phyloP scores from a whole-genome alignment of 2,888 invertebrate species.

The Bruchidius siliquastri region DNA sequence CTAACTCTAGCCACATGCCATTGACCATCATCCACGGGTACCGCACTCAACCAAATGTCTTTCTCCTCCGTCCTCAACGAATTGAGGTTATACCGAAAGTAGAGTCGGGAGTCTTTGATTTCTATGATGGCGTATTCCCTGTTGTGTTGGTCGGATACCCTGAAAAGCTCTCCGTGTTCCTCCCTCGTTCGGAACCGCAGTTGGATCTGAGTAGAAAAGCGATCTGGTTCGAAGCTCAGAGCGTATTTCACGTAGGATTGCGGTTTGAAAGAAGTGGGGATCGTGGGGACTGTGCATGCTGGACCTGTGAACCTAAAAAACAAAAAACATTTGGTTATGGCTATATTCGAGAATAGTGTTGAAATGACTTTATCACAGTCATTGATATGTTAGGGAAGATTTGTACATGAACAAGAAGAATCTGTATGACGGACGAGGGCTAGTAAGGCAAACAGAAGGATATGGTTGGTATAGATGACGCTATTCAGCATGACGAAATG shows the following conservation, averaged over 20 bases:
- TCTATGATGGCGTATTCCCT: slow-evolving; percentile 89
- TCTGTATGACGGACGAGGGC: too few relatives aligned
- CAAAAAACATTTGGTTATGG: not conserved
- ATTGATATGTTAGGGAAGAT: too few relatives aligned
- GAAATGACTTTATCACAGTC: too few relatives aligned
- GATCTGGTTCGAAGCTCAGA: slow-evolving; percentile 87
- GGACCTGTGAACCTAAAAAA: slow-evolving; percentile 64
- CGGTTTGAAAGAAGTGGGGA: slow-evolving; percentile 86
- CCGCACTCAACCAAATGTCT: slow-evolving; percentile 84
- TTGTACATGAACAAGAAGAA: too few relatives aligned
- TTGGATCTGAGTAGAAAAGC: slow-evolving; percentile 89
- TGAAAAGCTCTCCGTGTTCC: slow-evolving; percentile 87
- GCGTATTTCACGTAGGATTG: slow-evolving; percentile 97
- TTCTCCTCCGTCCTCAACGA: slow-evolving; percentile 85
- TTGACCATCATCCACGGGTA: slow-evolving; percentile 90
- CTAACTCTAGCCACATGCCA: slow-evolving; percentile 94
- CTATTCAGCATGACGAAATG: too few relatives aligned
- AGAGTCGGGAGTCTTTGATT: slow-evolving; percentile 83
- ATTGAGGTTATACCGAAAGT: slow-evolving; percentile 90
- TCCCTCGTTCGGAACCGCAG: slow-evolving; percentile 90
- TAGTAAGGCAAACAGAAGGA: too few relatives aligned
- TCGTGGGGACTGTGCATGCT: slow-evolving; percentile 78
- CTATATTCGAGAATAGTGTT: too few relatives aligned
- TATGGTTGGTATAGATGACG: too few relatives aligned
- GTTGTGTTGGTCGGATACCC: slow-evolving; percentile 91